Evolutionary conservation across 2,888 invertebrate genomes (phyloP).

Genomic region (Serrognathus titanus): DNA sequence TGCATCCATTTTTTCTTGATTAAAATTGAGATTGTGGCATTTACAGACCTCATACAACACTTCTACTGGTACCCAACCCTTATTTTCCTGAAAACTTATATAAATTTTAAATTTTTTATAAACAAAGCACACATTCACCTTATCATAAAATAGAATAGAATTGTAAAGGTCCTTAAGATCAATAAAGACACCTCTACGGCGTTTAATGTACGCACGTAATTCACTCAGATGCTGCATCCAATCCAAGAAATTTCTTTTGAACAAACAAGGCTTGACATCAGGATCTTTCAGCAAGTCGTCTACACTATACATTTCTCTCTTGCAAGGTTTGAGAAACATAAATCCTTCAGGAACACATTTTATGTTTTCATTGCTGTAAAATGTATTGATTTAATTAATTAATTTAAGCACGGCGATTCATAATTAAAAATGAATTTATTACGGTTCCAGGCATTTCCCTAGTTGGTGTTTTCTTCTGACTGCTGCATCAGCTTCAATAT

Average conservation of each 20-base stretch:
- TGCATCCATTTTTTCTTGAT: conserved; percentile 52
- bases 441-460: conserved; percentile 50
- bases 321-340: conserved; percentile 48
- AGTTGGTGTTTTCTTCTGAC: conserved; percentile 43
- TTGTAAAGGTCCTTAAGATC: conserved; percentile 33
- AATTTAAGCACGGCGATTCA: not conserved
- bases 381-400: not conserved
- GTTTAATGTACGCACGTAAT: conserved; percentile 46
- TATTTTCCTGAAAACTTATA: conserved; percentile 40
- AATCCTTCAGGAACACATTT: conserved; percentile 50
- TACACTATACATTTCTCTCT: conserved; percentile 47
- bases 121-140: conserved; percentile 24
- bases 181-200: conserved; percentile 25
- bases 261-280: conserved; percentile 31
- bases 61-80: conserved; percentile 51
- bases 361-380: conserved; percentile 49
- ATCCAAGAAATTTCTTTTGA: conserved; percentile 46
- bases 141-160: conserved; percentile 36
- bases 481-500: conserved; percentile 48
- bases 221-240: conserved; percentile 52
- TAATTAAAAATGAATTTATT: conserved; percentile 20
- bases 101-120: not conserved
- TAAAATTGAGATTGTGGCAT: conserved; percentile 49
- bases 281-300: conserved; percentile 47
- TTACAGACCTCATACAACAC: conserved; percentile 50